Evolutionary conservation across 2,888 invertebrate species (phyloP).

Genomic region (Oscheius onirici): DNA sequence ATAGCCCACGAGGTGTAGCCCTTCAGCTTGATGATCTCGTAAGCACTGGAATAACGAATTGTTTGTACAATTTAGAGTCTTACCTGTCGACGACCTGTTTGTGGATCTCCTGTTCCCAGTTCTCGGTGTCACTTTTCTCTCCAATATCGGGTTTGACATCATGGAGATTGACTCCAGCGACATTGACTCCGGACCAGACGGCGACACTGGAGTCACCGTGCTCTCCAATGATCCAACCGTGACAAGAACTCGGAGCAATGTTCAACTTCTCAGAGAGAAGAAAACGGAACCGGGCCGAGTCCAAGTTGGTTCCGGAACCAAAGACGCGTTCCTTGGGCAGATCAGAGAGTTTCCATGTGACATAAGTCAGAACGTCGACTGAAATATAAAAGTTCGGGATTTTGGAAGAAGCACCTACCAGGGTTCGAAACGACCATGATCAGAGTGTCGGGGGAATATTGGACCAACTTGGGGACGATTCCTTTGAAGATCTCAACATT

Average conservation of each 20-base stretch:
- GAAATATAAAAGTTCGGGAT: slow-evolving; percentile 47
- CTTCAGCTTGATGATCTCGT: slow-evolving; percentile 73
- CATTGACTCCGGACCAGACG: slow-evolving; percentile 92
- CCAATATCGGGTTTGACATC: slow-evolving; percentile 84
- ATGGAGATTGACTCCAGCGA: slow-evolving; percentile 81
- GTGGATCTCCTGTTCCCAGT: slow-evolving; percentile 82
- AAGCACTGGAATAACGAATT: slow-evolving; percentile 76
- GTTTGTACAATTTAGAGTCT: background rate
- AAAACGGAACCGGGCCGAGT: slow-evolving; percentile 89
- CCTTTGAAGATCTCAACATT: slow-evolving; percentile 84
- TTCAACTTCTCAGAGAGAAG: slow-evolving; percentile 82
- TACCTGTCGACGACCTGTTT: slow-evolving; percentile 82
- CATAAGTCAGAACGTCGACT: slow-evolving; percentile 90
- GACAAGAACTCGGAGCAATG: slow-evolving; percentile 85
- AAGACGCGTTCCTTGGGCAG: slow-evolving; percentile 87
- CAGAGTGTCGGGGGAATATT: slow-evolving; percentile 86
- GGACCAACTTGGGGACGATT: slow-evolving; percentile 83
- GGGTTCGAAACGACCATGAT: slow-evolving; percentile 90
- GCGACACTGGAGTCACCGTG: slow-evolving; percentile 91
- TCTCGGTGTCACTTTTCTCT: slow-evolving; percentile 79
- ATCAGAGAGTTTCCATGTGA: slow-evolving; percentile 93
- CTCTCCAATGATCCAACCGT: slow-evolving; percentile 93
- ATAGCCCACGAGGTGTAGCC: slow-evolving; percentile 75
- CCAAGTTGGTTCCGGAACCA: slow-evolving; percentile 91
- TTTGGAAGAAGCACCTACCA: slow-evolving; percentile 70